Conservation (phyloP, 2,113 vertebrate genomes). For the Thomomys bottae region DNA sequence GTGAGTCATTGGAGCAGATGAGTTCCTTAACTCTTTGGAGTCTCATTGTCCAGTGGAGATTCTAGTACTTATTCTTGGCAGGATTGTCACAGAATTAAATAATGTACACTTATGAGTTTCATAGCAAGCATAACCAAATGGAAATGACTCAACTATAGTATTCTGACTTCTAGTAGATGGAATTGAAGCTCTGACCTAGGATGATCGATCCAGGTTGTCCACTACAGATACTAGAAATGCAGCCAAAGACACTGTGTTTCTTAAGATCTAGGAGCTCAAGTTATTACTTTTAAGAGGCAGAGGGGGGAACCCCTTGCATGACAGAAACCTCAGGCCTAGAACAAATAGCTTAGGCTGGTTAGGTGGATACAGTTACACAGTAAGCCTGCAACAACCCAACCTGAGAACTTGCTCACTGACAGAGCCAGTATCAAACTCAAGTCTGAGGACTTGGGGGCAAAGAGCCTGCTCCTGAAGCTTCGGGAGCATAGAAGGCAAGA, state of each 20-base stretch:
- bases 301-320: background rate
- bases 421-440: background rate
- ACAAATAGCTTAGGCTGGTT: background rate
- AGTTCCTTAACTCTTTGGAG: background rate
- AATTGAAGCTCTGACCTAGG: background rate
- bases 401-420: background rate
- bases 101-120: background rate
- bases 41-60: background rate
- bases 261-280: background rate
- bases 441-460: background rate
- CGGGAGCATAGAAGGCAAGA: background rate
- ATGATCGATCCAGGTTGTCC: background rate
- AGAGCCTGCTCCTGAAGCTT: background rate
- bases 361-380: fast-evolving
- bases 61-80: background rate
- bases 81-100: background rate
- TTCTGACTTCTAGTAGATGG: background rate
- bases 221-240: background rate
- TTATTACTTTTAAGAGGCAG: background rate
- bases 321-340: background rate
- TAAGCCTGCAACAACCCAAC: background rate
- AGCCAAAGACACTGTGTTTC: background rate
- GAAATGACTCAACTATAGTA: background rate
- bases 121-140: background rate
- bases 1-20: background rate